Evolutionary conservation across 64 coral and sea anemone species (phyloP).

Genomic region (Exaiptasia diaphana): DNA sequence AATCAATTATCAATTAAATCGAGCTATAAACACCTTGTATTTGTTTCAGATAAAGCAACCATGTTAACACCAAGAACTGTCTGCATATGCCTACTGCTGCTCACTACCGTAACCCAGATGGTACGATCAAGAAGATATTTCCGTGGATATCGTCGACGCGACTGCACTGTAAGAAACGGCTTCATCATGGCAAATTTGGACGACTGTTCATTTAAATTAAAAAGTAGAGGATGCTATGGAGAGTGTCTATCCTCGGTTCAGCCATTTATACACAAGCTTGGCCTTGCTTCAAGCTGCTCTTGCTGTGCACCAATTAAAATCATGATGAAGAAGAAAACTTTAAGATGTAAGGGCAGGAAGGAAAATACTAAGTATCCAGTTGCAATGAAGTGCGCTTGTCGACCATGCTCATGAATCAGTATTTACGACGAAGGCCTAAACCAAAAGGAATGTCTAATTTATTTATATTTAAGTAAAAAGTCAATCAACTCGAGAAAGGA

Average conservation of each 20-base stretch:
- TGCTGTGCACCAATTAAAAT: constrained; percentile 73
- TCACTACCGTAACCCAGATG: neutral
- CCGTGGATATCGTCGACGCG: neutral
- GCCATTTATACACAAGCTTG: constrained; percentile 55
- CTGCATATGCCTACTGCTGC: neutral
- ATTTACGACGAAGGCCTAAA: neutral
- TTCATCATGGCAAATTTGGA: neutral
- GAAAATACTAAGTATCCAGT: constrained; percentile 39
- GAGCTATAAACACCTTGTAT: too few species aligned
- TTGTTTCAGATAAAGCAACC: too few species aligned
- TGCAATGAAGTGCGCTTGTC: constrained; percentile 65
- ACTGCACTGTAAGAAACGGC: constrained; percentile 3
- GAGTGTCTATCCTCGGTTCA: constrained; percentile 74
- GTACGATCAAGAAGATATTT: neutral
- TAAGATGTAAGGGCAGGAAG: constrained; percentile 14
- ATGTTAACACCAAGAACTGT: neutral
- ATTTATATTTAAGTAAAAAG: neutral
- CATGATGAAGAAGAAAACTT: neutral
- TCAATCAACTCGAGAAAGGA: too few species aligned
- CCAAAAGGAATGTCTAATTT: neutral
- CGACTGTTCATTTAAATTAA: constrained; percentile 11
- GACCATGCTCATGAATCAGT: constrained; percentile 55
- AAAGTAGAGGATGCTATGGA: constrained; percentile 65
- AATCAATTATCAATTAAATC: too few species aligned
- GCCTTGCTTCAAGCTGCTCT: constrained; percentile 80